phyloP scores from a whole-genome alignment of 2,113 vertebrate genomes.

The Rissa tridactyla region DNA sequence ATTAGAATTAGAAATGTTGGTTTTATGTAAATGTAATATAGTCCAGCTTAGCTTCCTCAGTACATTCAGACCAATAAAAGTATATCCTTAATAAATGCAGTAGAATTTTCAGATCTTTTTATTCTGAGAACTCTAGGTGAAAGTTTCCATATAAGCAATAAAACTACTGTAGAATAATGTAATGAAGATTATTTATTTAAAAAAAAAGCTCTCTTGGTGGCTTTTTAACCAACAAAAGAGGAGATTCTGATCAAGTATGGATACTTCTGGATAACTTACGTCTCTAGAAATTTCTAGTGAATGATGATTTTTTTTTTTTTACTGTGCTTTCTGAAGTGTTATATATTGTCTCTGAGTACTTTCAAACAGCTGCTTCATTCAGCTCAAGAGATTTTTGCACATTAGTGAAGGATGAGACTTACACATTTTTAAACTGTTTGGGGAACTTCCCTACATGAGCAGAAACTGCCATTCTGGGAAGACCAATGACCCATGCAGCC shows the following conservation, averaged over 20 bases:
- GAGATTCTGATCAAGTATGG: not conserved
- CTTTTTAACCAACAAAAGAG: not conserved
- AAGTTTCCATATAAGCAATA: not conserved
- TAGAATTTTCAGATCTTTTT: not conserved
- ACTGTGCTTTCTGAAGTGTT: not conserved
- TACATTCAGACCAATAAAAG: not conserved
- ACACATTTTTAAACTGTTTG: not conserved
- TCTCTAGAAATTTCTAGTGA: not conserved
- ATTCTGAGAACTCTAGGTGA: not conserved
- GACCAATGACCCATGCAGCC: not conserved
- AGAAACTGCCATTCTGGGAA: not conserved
- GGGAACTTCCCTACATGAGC: not conserved
- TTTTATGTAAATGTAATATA: not conserved
- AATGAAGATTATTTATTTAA: not conserved
- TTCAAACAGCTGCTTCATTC: not conserved
- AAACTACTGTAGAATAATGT: not conserved
- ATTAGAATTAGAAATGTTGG: not conserved
- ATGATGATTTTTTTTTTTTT: not conserved
- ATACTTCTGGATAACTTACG: not conserved
- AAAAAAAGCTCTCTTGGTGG: not conserved
- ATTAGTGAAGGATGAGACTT: not conserved
- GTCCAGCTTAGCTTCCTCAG: not conserved
- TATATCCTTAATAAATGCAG: not conserved
- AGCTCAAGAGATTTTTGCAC: not conserved
- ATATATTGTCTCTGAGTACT: not conserved